A percentile compares a stretch with the other conserved stretches of the same genome.
Evolutionary conservation across 2,797 vertebrate genomes (phyloP).

Genomic region (Amazonetta brasiliensis): DNA sequence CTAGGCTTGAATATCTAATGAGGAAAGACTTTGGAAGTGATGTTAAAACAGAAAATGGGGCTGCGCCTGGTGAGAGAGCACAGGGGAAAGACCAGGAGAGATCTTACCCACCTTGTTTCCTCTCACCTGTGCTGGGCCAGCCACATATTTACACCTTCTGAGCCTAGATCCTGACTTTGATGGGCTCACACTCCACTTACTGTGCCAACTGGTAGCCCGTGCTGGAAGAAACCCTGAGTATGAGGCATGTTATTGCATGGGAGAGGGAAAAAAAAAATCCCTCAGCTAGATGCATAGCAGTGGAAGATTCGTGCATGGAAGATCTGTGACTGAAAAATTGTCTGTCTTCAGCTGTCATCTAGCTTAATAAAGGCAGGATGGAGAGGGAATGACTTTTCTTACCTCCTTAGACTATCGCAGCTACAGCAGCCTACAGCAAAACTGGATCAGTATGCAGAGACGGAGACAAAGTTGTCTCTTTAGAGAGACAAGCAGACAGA

Average conservation of each 20-base stretch:
- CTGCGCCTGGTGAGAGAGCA: not conserved
- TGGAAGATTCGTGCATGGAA: not conserved
- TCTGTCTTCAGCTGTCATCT: slow-evolving; percentile 42
- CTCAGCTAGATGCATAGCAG: not conserved
- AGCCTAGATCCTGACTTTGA: not conserved
- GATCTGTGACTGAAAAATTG: slow-evolving; percentile 2
- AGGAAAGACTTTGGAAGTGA: not conserved
- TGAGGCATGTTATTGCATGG: not conserved
- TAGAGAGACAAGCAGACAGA: slow-evolving; percentile 42
- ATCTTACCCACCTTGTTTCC: not conserved
- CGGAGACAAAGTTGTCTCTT: not conserved
- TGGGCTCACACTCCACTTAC: not conserved
- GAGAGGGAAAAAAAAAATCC: not conserved
- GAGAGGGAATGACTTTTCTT: not conserved
- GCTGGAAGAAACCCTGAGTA: not conserved
- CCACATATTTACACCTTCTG: not conserved
- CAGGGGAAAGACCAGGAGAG: not conserved
- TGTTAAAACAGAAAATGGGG: not conserved
- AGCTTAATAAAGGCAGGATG: not conserved
- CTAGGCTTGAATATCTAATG: not conserved
- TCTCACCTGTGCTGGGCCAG: not conserved
- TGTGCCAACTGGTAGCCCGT: not conserved
- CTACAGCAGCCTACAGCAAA: not conserved
- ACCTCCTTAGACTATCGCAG: not conserved
- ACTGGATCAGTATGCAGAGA: not conserved